These are phyloP conservation scores for Zaprionus bogoriensis DNA, from an alignment of 2,888 invertebrate genomes.

Conservation along the genomic window DNA sequence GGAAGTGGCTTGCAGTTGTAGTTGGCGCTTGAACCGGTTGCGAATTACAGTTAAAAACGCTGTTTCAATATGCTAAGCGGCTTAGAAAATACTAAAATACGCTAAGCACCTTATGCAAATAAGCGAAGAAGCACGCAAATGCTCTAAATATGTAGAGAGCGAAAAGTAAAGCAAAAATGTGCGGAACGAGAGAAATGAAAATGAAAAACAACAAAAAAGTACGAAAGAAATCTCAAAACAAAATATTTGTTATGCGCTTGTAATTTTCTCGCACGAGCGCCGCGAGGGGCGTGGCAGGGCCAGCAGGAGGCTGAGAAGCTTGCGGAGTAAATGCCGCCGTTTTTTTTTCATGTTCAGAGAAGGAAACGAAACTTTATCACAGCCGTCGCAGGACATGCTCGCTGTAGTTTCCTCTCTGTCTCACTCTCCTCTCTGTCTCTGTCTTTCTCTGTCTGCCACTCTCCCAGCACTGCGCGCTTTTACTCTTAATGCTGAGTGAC, in stretches of 20 bases:
- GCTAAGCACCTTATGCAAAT: conserved; percentile 72
- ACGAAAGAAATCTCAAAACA: conserved; percentile 64
- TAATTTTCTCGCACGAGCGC: conserved; percentile 61
- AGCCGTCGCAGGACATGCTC: conserved; percentile 63
- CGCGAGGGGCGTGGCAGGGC: not conserved
- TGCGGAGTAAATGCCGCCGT: conserved; percentile 35
- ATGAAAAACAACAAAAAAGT: not conserved
- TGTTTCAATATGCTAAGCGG: conserved; percentile 60
- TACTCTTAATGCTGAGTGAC: conserved; percentile 76
- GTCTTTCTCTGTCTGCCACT: not conserved
- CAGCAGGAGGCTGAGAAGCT: conserved; percentile 2
- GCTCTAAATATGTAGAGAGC: no score
- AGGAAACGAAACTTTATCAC: conserved; percentile 60
- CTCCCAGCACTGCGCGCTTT: conserved; percentile 22
- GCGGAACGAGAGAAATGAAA: conserved; percentile 16
- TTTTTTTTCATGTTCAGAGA: conserved; percentile 61
- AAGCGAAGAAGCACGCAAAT: conserved; percentile 37
- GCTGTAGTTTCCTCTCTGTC: conserved; percentile 21
- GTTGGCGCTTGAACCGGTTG: conserved; percentile 24
- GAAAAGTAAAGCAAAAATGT: conserved; percentile 28
- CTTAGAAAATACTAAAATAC: conserved; percentile 54
- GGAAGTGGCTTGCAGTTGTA: conserved; percentile 25
- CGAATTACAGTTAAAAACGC: conserved; percentile 20
- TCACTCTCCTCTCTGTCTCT: not conserved
- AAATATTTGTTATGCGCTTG: conserved; percentile 77